Percentiles rank a stretch among this genome's conserved stretches.
phyloP scores from a whole-genome alignment of 2,888 invertebrate genomes.

The Drosophila tripunctata region DNA sequence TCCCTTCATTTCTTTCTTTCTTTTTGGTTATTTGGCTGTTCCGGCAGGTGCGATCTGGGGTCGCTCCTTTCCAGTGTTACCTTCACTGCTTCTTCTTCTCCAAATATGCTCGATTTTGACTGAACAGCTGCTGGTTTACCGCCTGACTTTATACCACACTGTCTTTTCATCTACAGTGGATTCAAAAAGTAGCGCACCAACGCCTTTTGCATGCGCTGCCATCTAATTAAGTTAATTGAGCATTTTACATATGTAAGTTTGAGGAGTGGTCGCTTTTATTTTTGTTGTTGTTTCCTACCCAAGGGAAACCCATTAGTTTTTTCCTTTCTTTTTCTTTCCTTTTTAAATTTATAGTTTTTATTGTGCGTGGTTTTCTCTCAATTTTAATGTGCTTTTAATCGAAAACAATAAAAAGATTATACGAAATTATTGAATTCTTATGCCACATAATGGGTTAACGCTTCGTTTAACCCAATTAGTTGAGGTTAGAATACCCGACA shows the following conservation, averaged over 20 bases:
- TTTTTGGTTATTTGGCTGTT: conserved; percentile 38
- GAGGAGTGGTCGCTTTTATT: not conserved
- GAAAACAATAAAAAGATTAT: conserved; percentile 69
- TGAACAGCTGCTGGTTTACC: conserved; percentile 40
- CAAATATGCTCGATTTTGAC: conserved; percentile 43
- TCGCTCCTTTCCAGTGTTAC: conserved; percentile 29
- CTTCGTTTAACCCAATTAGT: conserved; percentile 61
- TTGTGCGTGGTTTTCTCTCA: conserved; percentile 10
- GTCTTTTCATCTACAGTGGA: not conserved
- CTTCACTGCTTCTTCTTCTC: conserved; percentile 51
- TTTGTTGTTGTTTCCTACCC: not conserved
- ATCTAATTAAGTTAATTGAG: conserved; percentile 75
- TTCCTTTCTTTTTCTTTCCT: not conserved
- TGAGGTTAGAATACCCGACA: conserved; percentile 18
- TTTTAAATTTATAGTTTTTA: not conserved
- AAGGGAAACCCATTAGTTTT: not conserved
- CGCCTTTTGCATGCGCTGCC: conserved; percentile 61
- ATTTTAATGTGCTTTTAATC: conserved; percentile 72
- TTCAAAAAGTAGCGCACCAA: conserved; percentile 69
- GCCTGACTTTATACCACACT: not conserved
- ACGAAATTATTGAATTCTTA: conserved; percentile 42
- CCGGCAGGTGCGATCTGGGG: conserved; percentile 64
- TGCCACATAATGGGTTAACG: conserved; percentile 65
- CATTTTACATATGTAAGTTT: conserved; percentile 72
- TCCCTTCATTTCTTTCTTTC: conserved; percentile 12